Evolutionary conservation across 2,113 vertebrate genomes (phyloP), one percentile per base, ranked within the genome.

Genomic region (Marcusenius ussheri): DNA sequence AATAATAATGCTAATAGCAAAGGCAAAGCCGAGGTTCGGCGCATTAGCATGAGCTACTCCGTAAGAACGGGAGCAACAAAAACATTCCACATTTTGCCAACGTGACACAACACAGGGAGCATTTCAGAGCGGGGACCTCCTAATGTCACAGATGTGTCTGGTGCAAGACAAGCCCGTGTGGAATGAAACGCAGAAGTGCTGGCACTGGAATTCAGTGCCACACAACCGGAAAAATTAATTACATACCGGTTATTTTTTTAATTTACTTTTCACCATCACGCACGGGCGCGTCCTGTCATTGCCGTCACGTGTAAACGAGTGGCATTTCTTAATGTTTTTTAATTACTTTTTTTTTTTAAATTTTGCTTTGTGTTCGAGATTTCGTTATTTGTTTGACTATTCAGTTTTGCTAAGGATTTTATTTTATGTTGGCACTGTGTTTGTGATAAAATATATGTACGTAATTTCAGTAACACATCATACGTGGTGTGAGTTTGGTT

Each of bases 181-280:
- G 74, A 42, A 39, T 11, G 74, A 80, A 39, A 70, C 74, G 31
- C 31, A 19, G 35, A 15, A 42, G 31, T 39, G 17, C 74, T 42
- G 15, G 35, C 35, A 19, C 13, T 15, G 31, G 74, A 2, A 80
- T 39, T 42, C 74, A 42, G 74, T 42, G 35, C 74, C 35, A 80
- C 74, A 80, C 74, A 80, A 80, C 31, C 74, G 35, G 74, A 80
- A 80, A 80, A 80, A 80, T 80, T 80, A 80, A 80, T 80, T 80
- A 80, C 35, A 80, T 15, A 80, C 74, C 31, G 17, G 35, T 42
- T 80, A 80, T 80, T 80, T 80, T 80, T 42, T 80, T 80, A 80
- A 80, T 80, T 80, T 80, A 42, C 35, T 80, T 80, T 80, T 42
- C 74, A 80, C 74, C 35, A 42, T 80, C 74, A 80, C n/a, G 74